phyloP scores from a whole-genome alignment of 2,797 vertebrate species.

The Nyctalus aviator region DNA sequence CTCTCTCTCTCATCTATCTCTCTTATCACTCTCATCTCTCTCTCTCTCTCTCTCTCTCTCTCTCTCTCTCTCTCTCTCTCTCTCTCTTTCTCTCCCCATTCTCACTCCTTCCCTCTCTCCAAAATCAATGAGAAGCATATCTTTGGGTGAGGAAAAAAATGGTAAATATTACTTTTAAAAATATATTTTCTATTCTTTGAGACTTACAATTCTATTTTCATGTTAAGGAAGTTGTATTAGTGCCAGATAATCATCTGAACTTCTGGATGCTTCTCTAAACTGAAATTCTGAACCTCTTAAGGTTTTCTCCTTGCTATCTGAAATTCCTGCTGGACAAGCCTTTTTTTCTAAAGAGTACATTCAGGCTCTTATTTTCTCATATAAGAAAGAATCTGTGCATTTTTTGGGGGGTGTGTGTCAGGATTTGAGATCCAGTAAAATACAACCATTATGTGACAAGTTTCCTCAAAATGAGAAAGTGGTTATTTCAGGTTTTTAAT shows the following conservation, averaged over 20 bases:
- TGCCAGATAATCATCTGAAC: not conserved
- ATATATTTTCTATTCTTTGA: not conserved
- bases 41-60: too few species aligned
- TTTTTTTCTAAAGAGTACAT: conserved; percentile 15
- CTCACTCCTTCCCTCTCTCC: too few species aligned
- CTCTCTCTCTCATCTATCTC: too few species aligned
- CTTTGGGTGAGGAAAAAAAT: too few species aligned
- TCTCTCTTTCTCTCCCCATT: too few species aligned
- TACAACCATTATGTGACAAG: not conserved
- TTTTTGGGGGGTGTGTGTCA: too few species aligned
- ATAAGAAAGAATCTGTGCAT: not conserved
- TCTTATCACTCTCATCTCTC: too few species aligned
- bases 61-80: too few species aligned
- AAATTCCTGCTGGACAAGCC: not conserved
- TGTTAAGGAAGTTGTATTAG: not conserved
- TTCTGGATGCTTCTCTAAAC: conserved; percentile 38
- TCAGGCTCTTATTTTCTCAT: not conserved
- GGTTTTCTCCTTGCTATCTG: not conserved
- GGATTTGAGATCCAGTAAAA: not conserved
- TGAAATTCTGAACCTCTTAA: not conserved
- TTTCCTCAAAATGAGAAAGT: not conserved
- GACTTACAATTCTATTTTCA: conserved; percentile 25
- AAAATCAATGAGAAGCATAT: too few species aligned
- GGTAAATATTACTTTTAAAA: too few species aligned
- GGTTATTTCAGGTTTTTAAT: not conserved